These are phyloP conservation scores for Trimorus sp. DNA, from an alignment of 2,888 invertebrate genomes.

Conservation along the genomic window DNA sequence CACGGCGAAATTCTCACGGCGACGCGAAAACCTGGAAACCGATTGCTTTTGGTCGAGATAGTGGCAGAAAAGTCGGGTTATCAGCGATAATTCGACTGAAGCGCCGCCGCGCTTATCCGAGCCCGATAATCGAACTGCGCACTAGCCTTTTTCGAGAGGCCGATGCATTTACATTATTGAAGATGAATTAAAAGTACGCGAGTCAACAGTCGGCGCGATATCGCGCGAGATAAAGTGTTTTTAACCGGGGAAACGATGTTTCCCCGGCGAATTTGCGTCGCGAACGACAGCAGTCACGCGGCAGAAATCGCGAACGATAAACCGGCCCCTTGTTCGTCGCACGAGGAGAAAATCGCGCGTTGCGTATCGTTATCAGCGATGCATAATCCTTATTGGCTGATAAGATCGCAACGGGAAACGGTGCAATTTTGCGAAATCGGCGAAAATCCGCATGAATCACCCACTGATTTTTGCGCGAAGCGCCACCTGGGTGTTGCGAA, in stretches of 20 bases:
- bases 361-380: conserved; percentile 58
- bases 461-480: too few relatives aligned
- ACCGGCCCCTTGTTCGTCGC: too few relatives aligned
- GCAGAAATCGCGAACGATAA: too few relatives aligned
- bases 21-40: not conserved
- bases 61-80: not conserved
- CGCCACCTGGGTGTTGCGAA: too few relatives aligned
- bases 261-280: conserved; percentile 10
- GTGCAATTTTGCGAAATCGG: conserved; percentile 34
- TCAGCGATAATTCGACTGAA: conserved; percentile 21
- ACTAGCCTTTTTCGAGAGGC: conserved; percentile 29
- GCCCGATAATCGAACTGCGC: conserved; percentile 51
- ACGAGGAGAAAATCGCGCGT: not conserved
- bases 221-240: conserved; percentile 44
- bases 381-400: conserved; percentile 59
- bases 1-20: conserved; percentile 51
- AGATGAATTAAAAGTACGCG: conserved; percentile 50
- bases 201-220: conserved; percentile 55
- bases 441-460: not conserved
- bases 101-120: conserved; percentile 19
- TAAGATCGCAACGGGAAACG: conserved; percentile 55
- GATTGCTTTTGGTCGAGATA: conserved; percentile 9
- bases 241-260: not conserved
- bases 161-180: conserved; percentile 38
- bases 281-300: too few relatives aligned